Conservation (phyloP, 2,797 vertebrate genomes). For the Denticeps clupeoides region DNA sequence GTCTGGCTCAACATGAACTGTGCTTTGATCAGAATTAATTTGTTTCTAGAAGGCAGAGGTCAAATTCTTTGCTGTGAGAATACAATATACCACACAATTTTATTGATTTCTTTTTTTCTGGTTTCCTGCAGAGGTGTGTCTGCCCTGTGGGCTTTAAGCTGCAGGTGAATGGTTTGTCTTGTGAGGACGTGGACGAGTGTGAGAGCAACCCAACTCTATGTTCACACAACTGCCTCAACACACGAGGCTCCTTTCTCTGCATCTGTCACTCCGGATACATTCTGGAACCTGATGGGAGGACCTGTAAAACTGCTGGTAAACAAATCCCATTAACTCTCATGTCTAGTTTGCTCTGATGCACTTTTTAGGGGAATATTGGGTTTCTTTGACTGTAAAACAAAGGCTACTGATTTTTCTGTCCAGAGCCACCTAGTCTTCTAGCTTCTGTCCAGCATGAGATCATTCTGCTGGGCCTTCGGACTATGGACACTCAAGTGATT, state of each 20-base stretch:
- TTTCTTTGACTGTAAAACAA: too few species aligned
- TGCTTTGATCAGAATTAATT: too few species aligned
- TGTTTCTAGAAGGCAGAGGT: too few species aligned
- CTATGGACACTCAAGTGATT: constrained; percentile 53
- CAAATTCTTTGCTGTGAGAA: too few species aligned
- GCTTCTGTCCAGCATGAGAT: constrained; percentile 72
- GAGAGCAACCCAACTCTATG: constrained; percentile 38
- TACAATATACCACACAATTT: too few species aligned
- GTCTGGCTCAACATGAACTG: too few species aligned
- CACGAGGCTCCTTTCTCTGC: constrained; percentile 66
- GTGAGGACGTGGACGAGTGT: constrained; percentile 75
- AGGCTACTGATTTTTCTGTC: too few species aligned
- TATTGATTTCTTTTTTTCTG: background rate
- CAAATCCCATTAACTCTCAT: too few species aligned
- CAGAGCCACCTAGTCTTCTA: constrained; percentile 70
- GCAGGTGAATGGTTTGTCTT: constrained; percentile 39
- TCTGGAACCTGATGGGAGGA: constrained; percentile 63
- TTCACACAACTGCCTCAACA: constrained; percentile 75
- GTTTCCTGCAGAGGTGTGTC: constrained; percentile 55
- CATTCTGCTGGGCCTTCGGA: constrained; percentile 63
- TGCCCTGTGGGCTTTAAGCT: constrained; percentile 60
- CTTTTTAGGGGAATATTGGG: background rate
- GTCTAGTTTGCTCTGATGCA: background rate
- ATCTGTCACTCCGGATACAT: constrained; percentile 65
- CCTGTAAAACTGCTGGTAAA: constrained; percentile 76